Evolutionary conservation across 2,113 vertebrate genomes (phyloP).

Genomic region (Baryphthengus martii): DNA sequence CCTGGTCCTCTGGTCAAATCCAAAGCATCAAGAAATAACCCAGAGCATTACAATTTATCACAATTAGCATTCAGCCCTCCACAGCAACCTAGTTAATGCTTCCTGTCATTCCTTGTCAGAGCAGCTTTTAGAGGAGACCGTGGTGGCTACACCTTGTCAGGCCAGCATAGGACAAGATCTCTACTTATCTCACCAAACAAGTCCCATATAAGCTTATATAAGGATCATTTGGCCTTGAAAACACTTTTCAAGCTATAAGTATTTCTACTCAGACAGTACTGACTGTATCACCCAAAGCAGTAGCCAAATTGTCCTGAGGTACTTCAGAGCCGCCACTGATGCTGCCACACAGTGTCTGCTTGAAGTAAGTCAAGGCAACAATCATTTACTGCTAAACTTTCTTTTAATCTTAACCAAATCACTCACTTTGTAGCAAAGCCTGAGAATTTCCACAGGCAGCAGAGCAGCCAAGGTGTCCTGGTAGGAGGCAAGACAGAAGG

Average conservation of each 20-base stretch:
- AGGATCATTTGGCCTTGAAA: constrained; percentile 50
- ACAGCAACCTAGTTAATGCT: not conserved
- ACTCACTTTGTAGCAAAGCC: not conserved
- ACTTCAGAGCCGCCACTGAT: not conserved
- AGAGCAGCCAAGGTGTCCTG: not conserved
- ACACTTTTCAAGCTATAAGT: not conserved
- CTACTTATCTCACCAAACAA: constrained; percentile 48
- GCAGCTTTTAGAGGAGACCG: constrained; percentile 1
- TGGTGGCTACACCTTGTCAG: constrained; percentile 15
- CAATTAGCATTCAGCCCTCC: not conserved
- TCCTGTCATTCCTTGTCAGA: constrained; percentile 3
- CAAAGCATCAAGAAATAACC: not conserved
- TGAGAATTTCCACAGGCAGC: not conserved
- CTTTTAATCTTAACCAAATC: not conserved
- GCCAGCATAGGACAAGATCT: constrained; percentile 28
- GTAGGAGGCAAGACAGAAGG: not conserved
- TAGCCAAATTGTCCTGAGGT: not conserved
- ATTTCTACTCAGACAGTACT: not conserved
- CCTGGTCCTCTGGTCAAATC: not conserved
- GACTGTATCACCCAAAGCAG: not conserved
- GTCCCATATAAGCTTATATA: constrained; percentile 26
- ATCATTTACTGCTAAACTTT: not conserved
- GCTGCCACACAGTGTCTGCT: not conserved
- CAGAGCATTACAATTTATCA: not conserved
- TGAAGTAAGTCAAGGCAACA: not conserved